Evolutionary conservation across 2,888 invertebrate genomes (phyloP).

Genomic region (Agonopterix alstromeriana): DNA sequence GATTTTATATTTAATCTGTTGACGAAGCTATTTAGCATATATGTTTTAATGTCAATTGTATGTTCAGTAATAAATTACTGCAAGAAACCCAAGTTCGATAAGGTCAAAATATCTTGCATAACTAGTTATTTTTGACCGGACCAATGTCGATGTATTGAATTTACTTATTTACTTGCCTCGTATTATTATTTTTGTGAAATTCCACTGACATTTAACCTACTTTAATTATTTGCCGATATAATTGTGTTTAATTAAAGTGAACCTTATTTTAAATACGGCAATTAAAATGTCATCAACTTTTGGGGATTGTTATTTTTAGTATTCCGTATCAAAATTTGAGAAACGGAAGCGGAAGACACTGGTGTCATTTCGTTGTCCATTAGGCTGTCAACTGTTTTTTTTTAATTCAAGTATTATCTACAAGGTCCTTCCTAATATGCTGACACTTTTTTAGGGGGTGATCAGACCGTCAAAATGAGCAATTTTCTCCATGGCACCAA

Average conservation of each 20-base stretch:
- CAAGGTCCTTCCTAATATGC: too few relatives aligned
- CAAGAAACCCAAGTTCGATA: not conserved
- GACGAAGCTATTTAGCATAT: too few relatives aligned
- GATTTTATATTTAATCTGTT: too few relatives aligned
- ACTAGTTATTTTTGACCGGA: constrained; percentile 4
- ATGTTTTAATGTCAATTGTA: not conserved
- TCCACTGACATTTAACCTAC: constrained; percentile 7
- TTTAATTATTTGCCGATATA: constrained; percentile 5
- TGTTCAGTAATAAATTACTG: constrained; percentile 2
- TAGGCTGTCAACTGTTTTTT: too few relatives aligned
- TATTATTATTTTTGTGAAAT: constrained; percentile 3
- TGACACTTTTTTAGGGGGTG: too few relatives aligned
- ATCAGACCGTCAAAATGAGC: too few relatives aligned
- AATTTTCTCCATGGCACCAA: too few relatives aligned
- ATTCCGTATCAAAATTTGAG: too few relatives aligned
- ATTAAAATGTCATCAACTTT: not conserved
- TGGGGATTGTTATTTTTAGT: too few relatives aligned
- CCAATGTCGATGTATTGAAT: constrained; percentile 4
- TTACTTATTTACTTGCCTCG: constrained; percentile 2
- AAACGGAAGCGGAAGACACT: too few relatives aligned
- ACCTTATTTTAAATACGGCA: constrained; percentile 2
- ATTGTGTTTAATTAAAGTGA: constrained; percentile 1
- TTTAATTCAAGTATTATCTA: too few relatives aligned
- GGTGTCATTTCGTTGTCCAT: too few relatives aligned
- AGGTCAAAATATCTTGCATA: constrained; percentile 9